Conservation (phyloP, 2,888 invertebrate genomes). For the Herminia tarsipennalis region DNA sequence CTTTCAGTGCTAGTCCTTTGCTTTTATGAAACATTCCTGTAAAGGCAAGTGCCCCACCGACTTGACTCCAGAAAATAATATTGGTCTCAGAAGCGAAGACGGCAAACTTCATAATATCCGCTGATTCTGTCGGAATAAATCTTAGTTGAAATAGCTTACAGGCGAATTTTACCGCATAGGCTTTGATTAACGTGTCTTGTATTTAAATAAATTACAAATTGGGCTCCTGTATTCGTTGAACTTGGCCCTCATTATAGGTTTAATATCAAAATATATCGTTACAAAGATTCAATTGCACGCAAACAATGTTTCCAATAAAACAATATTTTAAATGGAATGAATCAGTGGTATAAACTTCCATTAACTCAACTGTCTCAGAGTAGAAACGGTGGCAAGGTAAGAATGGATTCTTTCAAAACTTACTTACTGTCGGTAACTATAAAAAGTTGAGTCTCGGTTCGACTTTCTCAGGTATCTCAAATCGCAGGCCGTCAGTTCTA, state of each 20-base stretch:
- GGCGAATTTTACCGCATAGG: too few relatives aligned
- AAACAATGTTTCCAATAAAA: background rate
- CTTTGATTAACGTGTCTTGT: slow-evolving; percentile 25
- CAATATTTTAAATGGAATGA: background rate
- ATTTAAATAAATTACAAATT: too few relatives aligned
- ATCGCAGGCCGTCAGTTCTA: slow-evolving; percentile 56
- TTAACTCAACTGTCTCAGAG: slow-evolving; percentile 40
- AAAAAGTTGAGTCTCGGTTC: slow-evolving; percentile 37
- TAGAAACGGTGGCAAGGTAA: slow-evolving; percentile 32
- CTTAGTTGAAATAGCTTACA: too few relatives aligned
- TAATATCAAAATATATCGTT: background rate
- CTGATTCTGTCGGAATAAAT: slow-evolving; percentile 11
- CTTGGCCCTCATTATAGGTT: too few relatives aligned
- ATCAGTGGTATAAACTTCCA: slow-evolving; percentile 4
- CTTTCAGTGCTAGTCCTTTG: background rate
- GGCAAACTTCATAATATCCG: slow-evolving; percentile 29
- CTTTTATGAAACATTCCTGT: slow-evolving; percentile 7
- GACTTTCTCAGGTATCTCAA: slow-evolving; percentile 38
- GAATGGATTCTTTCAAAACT: slow-evolving; percentile 38
- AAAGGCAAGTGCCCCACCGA: slow-evolving; percentile 10
- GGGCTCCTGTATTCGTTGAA: too few relatives aligned
- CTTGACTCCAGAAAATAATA: slow-evolving; percentile 18
- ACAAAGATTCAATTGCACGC: background rate
- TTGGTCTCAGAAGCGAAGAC: slow-evolving; percentile 22
- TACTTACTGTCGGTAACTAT: slow-evolving; percentile 35